phyloP scores from a whole-genome alignment of 1,140 invertebrate species.

The Sarcophaga bullata region DNA sequence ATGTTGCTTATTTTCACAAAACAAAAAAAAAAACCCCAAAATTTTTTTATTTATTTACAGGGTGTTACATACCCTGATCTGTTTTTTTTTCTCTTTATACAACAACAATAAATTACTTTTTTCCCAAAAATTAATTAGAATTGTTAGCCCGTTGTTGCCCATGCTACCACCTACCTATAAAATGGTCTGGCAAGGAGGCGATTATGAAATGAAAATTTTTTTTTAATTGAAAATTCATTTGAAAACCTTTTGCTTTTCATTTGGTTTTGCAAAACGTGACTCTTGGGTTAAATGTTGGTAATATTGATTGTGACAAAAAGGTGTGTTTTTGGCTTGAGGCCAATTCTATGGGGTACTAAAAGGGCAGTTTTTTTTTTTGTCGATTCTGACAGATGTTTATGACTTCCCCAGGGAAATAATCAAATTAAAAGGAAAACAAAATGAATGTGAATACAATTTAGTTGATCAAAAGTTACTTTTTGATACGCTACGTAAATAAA shows the following conservation, averaged over 20 bases:
- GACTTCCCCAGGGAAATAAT: background rate
- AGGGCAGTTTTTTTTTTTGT: background rate
- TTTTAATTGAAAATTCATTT: slow-evolving; percentile 5
- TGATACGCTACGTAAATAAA: too few species aligned
- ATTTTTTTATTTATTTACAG: background rate
- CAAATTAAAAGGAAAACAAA: background rate
- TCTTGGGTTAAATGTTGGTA: slow-evolving; percentile 25
- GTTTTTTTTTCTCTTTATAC: background rate
- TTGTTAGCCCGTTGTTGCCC: background rate
- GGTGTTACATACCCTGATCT: slow-evolving; percentile 25
- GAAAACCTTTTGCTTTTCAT: background rate
- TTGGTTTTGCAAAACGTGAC: slow-evolving; percentile 13
- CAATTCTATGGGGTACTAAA: too few species aligned
- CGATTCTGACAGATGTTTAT: background rate
- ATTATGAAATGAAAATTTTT: background rate
- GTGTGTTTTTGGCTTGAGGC: background rate
- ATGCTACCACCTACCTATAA: background rate
- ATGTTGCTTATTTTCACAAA: background rate
- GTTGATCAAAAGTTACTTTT: too few species aligned
- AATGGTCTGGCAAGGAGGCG: background rate
- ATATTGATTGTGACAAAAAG: slow-evolving; percentile 23
- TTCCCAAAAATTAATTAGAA: background rate
- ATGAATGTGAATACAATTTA: too few species aligned
- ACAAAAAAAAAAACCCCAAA: background rate
- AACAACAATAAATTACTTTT: too few species aligned